A percentile compares a stretch with the other conserved stretches of the same genome.
These are phyloP conservation scores for Stegodyphus mimosarum DNA, from an alignment of 1,140 invertebrate species.

Conservation along the genomic window DNA sequence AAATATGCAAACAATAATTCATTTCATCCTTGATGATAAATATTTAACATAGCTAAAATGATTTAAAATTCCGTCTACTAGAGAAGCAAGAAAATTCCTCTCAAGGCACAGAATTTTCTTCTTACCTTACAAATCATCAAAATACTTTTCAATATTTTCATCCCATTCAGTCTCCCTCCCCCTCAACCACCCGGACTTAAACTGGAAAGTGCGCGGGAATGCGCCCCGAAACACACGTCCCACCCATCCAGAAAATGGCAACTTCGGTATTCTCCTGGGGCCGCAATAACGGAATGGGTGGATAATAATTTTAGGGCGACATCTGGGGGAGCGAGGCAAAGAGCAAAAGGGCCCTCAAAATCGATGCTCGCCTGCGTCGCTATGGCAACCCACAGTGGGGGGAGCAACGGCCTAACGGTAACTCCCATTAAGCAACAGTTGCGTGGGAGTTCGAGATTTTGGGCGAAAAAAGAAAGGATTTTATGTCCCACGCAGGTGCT, in stretches of 20 bases:
- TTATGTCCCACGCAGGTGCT: constrained; percentile 22
- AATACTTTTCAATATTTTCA: constrained; percentile 17
- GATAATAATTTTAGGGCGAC: constrained; percentile 48
- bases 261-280: constrained; percentile 24
- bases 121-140: constrained; percentile 5
- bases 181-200: background rate
- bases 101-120: background rate
- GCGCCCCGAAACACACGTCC: background rate
- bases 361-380: constrained; percentile 41
- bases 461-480: constrained; percentile 1
- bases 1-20: no score
- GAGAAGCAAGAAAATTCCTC: no score
- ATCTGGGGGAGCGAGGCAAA: constrained; percentile 23
- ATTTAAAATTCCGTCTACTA: no score
- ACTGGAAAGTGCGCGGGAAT: background rate
- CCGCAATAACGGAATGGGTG: constrained; percentile 50
- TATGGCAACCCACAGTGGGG: background rate
- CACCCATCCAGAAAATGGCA: constrained; percentile 34
- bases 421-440: constrained; percentile 46
- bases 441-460: constrained; percentile 29
- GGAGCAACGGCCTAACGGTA: background rate
- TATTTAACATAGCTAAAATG: no score
- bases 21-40: no score
- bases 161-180: background rate
- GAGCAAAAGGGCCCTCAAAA: constrained; percentile 49